Evolutionary conservation across 2,113 vertebrate genomes (phyloP).

Genomic region (Morphnarchus princeps): DNA sequence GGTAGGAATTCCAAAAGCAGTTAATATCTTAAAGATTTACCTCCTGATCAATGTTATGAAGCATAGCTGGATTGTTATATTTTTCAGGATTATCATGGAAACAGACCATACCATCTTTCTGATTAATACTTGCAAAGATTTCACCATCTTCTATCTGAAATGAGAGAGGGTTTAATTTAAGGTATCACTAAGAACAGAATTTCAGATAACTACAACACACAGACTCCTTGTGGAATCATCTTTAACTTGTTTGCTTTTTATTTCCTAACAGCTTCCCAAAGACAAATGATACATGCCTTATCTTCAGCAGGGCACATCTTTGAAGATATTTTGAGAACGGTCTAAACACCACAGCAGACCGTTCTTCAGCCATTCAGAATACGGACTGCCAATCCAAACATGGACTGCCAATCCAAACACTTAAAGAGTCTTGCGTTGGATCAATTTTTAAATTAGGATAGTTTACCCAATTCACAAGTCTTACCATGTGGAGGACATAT

Average conservation of each 20-base stretch:
- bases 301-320: background rate
- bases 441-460: background rate
- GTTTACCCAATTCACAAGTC: background rate
- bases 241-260: background rate
- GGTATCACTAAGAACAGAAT: background rate
- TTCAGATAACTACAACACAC: background rate
- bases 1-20: background rate
- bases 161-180: background rate
- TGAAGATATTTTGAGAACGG: background rate
- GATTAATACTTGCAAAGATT: conserved; percentile 99
- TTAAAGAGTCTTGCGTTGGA: background rate
- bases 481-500: conserved; percentile 98
- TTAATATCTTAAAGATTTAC: conserved; percentile 60
- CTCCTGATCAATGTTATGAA: conserved; percentile 99
- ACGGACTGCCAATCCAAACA: background rate
- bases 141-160: conserved; percentile 97
- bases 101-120: conserved; percentile 99
- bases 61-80: conserved; percentile 99
- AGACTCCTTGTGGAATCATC: background rate
- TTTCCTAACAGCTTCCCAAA: background rate
- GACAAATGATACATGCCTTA: background rate
- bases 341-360: background rate
- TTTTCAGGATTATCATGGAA: conserved; percentile 99
- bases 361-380: background rate
- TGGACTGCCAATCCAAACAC: background rate